Base-by-base conservation (phyloP, 2,888 invertebrate species). In the Sipha maydis region DNA sequence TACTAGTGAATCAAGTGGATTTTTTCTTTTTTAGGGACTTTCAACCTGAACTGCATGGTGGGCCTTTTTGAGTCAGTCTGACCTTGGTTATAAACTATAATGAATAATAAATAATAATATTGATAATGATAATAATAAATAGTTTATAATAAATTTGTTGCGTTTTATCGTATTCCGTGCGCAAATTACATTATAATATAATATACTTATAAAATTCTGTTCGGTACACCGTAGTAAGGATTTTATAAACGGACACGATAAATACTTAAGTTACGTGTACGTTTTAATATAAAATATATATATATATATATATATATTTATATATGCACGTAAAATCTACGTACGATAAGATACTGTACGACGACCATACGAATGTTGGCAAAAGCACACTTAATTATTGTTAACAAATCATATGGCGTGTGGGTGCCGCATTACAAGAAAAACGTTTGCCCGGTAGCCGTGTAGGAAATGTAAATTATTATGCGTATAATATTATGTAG, bases 361-460 rank as follows among this genome's bases (percentile, higher is more conserved):
- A 69, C 82, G 69, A 48, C 82, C 69, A 69, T 69, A 21, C 41
- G 28, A 48, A 71, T 48, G 69, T 82, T 71, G 82, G 69, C 82
- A 69, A 41, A 48, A 28, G 48, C 69, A 82, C 11, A 3, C 11
- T 0, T 9, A 9, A 41, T 14, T 1, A 48, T 11, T 31, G 41
- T 82, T 11, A 69, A 48, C 69, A 69, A 82, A 82, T 69, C 82
- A 69, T 31, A 69, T 82, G 21, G 82, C 82, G 82, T 82, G 82
- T 71, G 82, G 69, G 82, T 28, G 48, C 25, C 69, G 21, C 41
- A 19, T 19, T 34, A 34, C 34, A 17, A 31, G 34, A 34, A 17
- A 71, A 31, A 54, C 78, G 56, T 61, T 67, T 79, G 79, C 82
- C 82, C 82, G 82, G 82, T 82, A 82, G 82, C 82, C 69, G 82